Base-by-base conservation (phyloP, 2,797 vertebrate species). In the Poeciliopsis turneri region DNA sequence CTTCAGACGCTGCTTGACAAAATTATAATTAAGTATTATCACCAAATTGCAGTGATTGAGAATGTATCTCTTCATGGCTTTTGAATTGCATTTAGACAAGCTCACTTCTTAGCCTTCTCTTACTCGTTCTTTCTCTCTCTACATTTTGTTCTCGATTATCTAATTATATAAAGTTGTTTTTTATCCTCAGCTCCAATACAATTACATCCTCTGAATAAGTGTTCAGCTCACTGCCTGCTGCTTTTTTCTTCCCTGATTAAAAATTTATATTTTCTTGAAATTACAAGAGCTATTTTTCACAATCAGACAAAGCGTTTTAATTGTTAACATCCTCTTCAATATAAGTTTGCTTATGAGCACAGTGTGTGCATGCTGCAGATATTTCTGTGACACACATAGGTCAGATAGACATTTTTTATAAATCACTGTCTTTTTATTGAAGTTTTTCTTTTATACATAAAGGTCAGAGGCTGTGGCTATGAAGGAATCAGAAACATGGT, bases 11-110 rank as follows among this genome's bases (percentile, higher is more conserved):
- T 57, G 78, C 90, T 88, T 87, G 87, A 92, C 86, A 85, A 83
- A 89, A 92, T 92, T 86, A 92, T 87, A 92, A 94, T 92, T 84
- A 92, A 79, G 84, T 72, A 87, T 93, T 91, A 92, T 91, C 89
- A 84, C 81, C 85, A 90, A 92, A 92, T 90, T 92, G 87, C 89
- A 88, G 84, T 86, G 88, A 90, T 88, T 90, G 88, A 87, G 88
- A 79, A 79, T 81, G 79, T 76, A 74, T 91, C 87, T 92, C 89
- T 90, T 88, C 87, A 77, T 90, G 87, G 87, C 83, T 79, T 82
- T 83, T 89, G 80, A 90, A 90, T 85, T 75, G 78, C 79, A 70
- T 90, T 87, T 88, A 87, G 82, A 88, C 87, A 89, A 84, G 12
- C 85, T 75, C 46, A 79, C 75, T 89, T 81, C 78, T 78, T 77